These are phyloP conservation scores for Mohoua ochrocephala DNA, from an alignment of 2,113 vertebrate species.

Conservation along the genomic window DNA sequence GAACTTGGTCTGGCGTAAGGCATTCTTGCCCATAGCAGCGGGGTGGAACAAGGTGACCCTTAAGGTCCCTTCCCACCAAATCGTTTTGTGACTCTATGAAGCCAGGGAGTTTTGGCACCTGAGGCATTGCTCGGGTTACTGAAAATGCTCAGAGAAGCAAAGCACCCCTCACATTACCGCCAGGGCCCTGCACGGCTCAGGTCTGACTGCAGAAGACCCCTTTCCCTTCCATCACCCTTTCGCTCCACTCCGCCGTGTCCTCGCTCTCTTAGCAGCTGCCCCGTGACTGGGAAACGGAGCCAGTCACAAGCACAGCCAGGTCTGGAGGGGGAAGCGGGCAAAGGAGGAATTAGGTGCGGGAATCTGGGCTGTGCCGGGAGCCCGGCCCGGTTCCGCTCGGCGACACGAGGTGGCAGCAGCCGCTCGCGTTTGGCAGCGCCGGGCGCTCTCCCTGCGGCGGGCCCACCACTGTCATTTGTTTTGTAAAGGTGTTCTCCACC, in stretches of 20 bases:
- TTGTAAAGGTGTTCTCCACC: background rate
- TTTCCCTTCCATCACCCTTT: background rate
- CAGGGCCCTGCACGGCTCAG: background rate
- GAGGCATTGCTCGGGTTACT: background rate
- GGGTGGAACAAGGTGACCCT: accelerated
- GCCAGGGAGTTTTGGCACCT: background rate
- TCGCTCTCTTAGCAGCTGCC: background rate
- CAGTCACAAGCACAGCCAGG: accelerated
- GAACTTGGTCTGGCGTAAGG: background rate
- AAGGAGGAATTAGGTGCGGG: accelerated
- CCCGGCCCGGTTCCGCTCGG: background rate
- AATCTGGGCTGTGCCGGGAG: background rate
- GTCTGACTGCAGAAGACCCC: accelerated
- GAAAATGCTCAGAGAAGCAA: background rate
- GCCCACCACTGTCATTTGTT: accelerated
- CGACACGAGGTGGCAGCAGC: background rate
- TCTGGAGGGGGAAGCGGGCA: background rate
- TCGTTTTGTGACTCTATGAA: accelerated
- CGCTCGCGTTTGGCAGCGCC: background rate
- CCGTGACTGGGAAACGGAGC: accelerated
- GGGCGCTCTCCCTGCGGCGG: background rate
- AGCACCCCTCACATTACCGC: background rate
- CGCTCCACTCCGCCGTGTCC: background rate
- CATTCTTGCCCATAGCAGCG: background rate
- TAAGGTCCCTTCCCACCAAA: background rate